Conservation (phyloP, 2,888 invertebrate genomes). For the Idaea dimidiata region DNA sequence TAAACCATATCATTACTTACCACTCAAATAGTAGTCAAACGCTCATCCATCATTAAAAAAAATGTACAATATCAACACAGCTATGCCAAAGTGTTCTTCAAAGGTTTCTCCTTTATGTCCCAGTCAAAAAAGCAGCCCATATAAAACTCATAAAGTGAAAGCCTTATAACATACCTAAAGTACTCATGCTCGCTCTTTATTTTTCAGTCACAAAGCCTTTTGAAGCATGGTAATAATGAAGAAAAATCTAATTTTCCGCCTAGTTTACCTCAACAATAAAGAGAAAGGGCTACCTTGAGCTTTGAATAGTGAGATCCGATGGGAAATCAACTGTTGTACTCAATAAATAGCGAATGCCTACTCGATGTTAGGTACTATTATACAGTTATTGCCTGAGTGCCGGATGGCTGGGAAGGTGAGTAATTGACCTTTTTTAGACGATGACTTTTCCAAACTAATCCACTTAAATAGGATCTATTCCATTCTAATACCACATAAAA, state of each 20-base stretch:
- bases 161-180: not conserved
- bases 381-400: not conserved
- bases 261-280: constrained; percentile 29
- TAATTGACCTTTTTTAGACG: not conserved
- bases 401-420: not conserved
- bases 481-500: too few species aligned
- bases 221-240: constrained; percentile 4
- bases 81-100: too few species aligned
- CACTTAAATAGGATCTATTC: too few species aligned
- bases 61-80: too few species aligned
- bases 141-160: too few species aligned
- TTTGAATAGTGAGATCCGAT: constrained; percentile 28
- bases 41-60: too few species aligned
- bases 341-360: constrained; percentile 38
- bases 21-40: too few species aligned
- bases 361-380: constrained; percentile 18
- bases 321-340: constrained; percentile 38
- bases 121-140: too few species aligned
- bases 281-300: constrained; percentile 23
- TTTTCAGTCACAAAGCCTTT: not conserved
- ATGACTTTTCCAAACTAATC: too few species aligned
- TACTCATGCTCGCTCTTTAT: not conserved
- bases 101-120: too few species aligned
- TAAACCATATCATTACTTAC: too few species aligned
- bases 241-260: constrained; percentile 29